phyloP scores from a whole-genome alignment of 2,888 invertebrate genomes.

The Rhaphigaster nebulosa region DNA sequence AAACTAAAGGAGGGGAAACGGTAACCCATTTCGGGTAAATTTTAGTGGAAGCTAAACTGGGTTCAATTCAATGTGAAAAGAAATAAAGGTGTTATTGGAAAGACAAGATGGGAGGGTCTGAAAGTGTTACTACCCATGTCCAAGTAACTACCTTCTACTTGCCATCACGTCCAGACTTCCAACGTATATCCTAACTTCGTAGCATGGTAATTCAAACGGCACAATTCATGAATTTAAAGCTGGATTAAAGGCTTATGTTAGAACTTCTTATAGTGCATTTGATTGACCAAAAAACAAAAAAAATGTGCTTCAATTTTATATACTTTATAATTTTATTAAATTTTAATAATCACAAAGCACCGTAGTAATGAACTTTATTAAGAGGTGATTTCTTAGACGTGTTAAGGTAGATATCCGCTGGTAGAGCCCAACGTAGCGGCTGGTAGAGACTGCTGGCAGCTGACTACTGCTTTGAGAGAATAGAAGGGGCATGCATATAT shows the following conservation, averaged over 20 bases:
- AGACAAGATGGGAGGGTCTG: background rate
- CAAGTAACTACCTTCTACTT: background rate
- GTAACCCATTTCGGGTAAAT: background rate
- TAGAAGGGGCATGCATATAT: too few species aligned
- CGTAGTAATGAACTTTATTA: too few species aligned
- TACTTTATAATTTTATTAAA: too few species aligned
- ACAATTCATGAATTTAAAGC: background rate
- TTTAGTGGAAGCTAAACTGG: slow-evolving; percentile 1
- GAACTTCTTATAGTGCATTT: too few species aligned
- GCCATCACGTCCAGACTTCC: background rate
- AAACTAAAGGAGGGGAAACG: background rate
- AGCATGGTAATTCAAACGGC: background rate
- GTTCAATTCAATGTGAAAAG: background rate
- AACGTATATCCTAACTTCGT: background rate
- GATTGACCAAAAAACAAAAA: too few species aligned
- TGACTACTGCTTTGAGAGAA: too few species aligned
- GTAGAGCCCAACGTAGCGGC: too few species aligned
- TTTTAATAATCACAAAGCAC: too few species aligned
- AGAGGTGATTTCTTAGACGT: too few species aligned
- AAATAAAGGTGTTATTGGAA: background rate
- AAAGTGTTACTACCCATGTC: background rate
- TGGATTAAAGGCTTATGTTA: background rate
- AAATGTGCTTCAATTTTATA: too few species aligned
- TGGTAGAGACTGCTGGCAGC: too few species aligned
- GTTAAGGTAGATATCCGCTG: too few species aligned